Evolutionary conservation across 2,888 invertebrate genomes (phyloP).

Genomic region (Thymelicus acteon): DNA sequence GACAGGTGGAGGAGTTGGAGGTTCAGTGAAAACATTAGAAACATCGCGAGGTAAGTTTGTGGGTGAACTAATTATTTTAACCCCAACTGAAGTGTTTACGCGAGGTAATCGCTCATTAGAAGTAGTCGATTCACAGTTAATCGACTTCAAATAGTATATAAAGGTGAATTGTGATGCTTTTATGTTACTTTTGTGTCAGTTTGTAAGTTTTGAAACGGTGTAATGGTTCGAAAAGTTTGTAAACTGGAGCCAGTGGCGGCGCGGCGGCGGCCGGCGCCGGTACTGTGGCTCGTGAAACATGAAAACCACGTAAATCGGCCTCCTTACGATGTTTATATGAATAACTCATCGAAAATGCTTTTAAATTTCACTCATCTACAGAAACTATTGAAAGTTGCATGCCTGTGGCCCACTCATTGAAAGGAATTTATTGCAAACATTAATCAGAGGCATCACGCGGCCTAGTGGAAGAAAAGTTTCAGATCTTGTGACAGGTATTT

Average conservation of each 20-base stretch:
- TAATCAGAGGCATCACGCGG: not conserved
- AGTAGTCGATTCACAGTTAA: not conserved
- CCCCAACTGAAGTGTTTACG: constrained; percentile 44
- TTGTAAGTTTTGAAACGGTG: constrained; percentile 54
- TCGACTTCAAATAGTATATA: not conserved
- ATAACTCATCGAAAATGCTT: not conserved
- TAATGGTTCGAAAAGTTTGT: constrained; percentile 63
- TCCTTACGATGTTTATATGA: not conserved
- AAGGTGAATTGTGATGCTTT: constrained; percentile 28
- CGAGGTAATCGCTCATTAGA: not conserved
- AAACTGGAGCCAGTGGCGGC: constrained; percentile 63
- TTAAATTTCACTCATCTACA: not conserved
- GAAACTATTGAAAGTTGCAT: not conserved
- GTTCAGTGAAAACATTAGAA: constrained; percentile 23
- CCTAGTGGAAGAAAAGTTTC: not conserved
- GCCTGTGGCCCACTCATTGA: not conserved
- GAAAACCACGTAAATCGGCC: constrained; percentile 10
- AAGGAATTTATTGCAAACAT: not conserved
- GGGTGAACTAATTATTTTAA: constrained; percentile 17
- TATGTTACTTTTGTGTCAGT: constrained; percentile 42
- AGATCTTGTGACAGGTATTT: no score
- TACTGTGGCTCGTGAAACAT: constrained; percentile 52
- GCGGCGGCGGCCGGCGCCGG: constrained; percentile 72
- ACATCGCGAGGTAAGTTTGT: constrained; percentile 30
- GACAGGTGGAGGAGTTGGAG: constrained; percentile 58